Evolutionary conservation across 1,140 invertebrate genomes (phyloP).

Genomic region (Augochlora pura): DNA sequence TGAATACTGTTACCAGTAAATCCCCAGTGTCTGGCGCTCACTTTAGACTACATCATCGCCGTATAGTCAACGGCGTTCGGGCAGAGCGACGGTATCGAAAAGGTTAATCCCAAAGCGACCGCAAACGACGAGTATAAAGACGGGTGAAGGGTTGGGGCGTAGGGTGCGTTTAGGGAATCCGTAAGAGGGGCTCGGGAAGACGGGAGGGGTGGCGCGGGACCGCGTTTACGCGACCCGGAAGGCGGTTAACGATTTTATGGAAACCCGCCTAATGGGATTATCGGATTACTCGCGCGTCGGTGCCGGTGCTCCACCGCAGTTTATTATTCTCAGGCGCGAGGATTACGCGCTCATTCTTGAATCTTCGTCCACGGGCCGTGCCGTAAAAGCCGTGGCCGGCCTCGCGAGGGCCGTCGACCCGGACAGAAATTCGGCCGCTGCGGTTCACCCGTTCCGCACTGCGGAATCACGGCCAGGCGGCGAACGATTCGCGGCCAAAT

Average conservation of each 20-base stretch:
- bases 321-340: slow-evolving; percentile 56
- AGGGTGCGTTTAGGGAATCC: neutral
- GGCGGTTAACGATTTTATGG: slow-evolving; percentile 66
- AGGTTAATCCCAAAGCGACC: too few relatives aligned
- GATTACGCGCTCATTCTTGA: slow-evolving; percentile 60
- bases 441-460: slow-evolving; percentile 2
- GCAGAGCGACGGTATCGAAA: too few relatives aligned
- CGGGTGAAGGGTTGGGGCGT: too few relatives aligned
- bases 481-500: slow-evolving; percentile 6
- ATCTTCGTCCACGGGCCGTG: slow-evolving; percentile 32
- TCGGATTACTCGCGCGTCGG: slow-evolving; percentile 63
- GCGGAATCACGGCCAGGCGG: neutral
- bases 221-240: slow-evolving; percentile 39
- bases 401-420: neutral
- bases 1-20: too few relatives aligned
- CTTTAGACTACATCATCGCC: too few relatives aligned
- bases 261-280: slow-evolving; percentile 63
- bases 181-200: neutral
- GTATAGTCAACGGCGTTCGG: too few relatives aligned
- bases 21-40: too few relatives aligned
- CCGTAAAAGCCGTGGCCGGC: neutral
- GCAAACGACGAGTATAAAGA: slow-evolving; percentile 2
- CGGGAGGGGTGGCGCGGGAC: neutral
- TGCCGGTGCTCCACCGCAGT: slow-evolving; percentile 49
- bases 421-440: neutral